Percentiles rank a stretch among this genome's conserved stretches.
Conservation (phyloP, 2,797 vertebrate species). For the Centropyge bicolor region DNA sequence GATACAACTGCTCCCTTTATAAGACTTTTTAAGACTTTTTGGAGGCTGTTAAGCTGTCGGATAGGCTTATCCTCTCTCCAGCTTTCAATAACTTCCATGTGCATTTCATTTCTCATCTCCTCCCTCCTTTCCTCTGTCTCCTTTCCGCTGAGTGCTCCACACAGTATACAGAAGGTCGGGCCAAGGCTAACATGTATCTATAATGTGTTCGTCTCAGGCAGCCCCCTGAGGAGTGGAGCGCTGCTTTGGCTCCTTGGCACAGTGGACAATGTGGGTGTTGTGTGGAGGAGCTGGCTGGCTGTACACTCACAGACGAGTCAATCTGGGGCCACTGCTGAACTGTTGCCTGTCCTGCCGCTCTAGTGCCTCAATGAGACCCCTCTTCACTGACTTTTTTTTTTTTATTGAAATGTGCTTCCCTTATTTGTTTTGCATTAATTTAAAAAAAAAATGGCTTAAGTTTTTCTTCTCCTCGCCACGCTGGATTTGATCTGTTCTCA, state of each 20-base stretch:
- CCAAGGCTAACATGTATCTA: constrained; percentile 86
- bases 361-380: constrained; percentile 65
- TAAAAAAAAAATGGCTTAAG: constrained; percentile 19
- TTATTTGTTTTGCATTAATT: constrained; percentile 58
- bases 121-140: constrained; percentile 67
- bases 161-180: constrained; percentile 74
- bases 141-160: constrained; percentile 68
- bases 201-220: constrained; percentile 82
- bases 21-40: constrained; percentile 53
- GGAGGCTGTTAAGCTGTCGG: constrained; percentile 55
- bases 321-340: constrained; percentile 77
- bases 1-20: constrained; percentile 47
- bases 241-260: constrained; percentile 86
- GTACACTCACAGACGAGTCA: constrained; percentile 77
- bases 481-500: constrained; percentile 52
- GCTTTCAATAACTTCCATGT: constrained; percentile 73
- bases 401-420: constrained; percentile 17
- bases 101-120: constrained; percentile 76
- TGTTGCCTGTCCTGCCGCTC: constrained; percentile 66
- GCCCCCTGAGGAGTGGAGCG: constrained; percentile 83
- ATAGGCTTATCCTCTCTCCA: constrained; percentile 58
- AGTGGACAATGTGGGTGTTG: constrained; percentile 83
- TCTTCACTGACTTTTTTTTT: constrained; percentile 51
- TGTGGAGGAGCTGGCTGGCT: constrained; percentile 77
- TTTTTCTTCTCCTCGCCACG: constrained; percentile 31